Evolutionary conservation across 2,113 vertebrate genomes (phyloP), one percentile per base, ranked within the genome.

Genomic region (Hyperopisus bebe): DNA sequence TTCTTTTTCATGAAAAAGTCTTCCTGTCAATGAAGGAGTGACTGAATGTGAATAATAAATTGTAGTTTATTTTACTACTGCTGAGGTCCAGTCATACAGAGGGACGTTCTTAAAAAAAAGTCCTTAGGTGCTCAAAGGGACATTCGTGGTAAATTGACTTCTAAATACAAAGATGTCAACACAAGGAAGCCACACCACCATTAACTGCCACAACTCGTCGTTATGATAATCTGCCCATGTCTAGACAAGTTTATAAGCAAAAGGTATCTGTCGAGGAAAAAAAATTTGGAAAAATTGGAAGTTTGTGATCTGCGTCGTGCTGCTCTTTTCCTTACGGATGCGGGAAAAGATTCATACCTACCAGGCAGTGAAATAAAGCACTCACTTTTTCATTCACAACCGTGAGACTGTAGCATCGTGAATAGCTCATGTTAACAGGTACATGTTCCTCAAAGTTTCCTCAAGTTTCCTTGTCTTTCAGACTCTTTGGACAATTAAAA

Each of bases 401-500:
- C 5, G 27, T 39, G 31, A 77, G 31, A 39, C 70, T 77, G 70
- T 39, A 31, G 66, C 70, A 39, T 77, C 31, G 4, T 77, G 39
- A 77, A 9, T n/a, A n/a, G 55, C 5, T 88, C 89, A 10, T 92
- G 44, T 90, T 90, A 44, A 91, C 48, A 31, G 13, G 35, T 77
- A 88, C 53, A 46, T 90, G 89, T 88, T 89, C 90, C 88, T 91
- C 44, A 27, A 82, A 89, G 39, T 92, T 89, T 90, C 91, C 91
- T 91, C 90, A 92, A 90, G 35, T 70, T 85, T 51, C 53, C 87
- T 48, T 86, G 86, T 66, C 66, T 93, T 92, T 92, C 74, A 93
- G 91, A 91, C 94, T 93, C 92, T 92, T 92, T 92, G 94, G 94
- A 95, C 95, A 95, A 94, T 94, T 95, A 94, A 94, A 95, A 96